Conservation (phyloP, 1,140 invertebrate genomes). For the Orius insidiosus region DNA sequence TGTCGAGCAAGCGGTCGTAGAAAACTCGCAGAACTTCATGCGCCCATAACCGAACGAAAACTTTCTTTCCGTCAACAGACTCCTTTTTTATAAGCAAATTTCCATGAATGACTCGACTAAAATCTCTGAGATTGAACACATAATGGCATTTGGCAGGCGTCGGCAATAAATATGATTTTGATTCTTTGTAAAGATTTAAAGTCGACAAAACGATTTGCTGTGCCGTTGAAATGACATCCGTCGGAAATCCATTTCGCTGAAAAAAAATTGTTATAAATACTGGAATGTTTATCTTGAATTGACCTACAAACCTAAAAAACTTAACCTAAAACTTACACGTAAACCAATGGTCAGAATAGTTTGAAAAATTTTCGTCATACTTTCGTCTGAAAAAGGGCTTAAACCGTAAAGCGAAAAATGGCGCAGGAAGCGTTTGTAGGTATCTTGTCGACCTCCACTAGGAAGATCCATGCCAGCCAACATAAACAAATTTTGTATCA, state of each 20-base stretch:
- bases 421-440: slow-evolving; percentile 66
- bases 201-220: slow-evolving; percentile 59
- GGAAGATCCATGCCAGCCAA: slow-evolving; percentile 71
- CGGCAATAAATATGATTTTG: slow-evolving; percentile 54
- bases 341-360: slow-evolving; percentile 52
- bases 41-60: slow-evolving; percentile 46
- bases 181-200: slow-evolving; percentile 55
- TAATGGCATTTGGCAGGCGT: slow-evolving; percentile 83
- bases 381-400: slow-evolving; percentile 70
- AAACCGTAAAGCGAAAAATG: slow-evolving; percentile 77
- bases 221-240: slow-evolving; percentile 51
- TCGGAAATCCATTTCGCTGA: slow-evolving; percentile 54
- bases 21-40: slow-evolving; percentile 83
- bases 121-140: slow-evolving; percentile 79
- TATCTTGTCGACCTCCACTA: slow-evolving; percentile 66
- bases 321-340: slow-evolving; percentile 16
- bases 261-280: too few species aligned
- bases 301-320: too few species aligned
- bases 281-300: too few species aligned
- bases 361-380: slow-evolving; percentile 67
- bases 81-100: slow-evolving; percentile 68
- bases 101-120: slow-evolving; percentile 70
- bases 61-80: slow-evolving; percentile 43
- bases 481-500: slow-evolving; percentile 60
- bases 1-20: slow-evolving; percentile 71